These are phyloP conservation scores for Vidua chalybeata DNA, from an alignment of 2,113 vertebrate genomes.

Conservation along the genomic window DNA sequence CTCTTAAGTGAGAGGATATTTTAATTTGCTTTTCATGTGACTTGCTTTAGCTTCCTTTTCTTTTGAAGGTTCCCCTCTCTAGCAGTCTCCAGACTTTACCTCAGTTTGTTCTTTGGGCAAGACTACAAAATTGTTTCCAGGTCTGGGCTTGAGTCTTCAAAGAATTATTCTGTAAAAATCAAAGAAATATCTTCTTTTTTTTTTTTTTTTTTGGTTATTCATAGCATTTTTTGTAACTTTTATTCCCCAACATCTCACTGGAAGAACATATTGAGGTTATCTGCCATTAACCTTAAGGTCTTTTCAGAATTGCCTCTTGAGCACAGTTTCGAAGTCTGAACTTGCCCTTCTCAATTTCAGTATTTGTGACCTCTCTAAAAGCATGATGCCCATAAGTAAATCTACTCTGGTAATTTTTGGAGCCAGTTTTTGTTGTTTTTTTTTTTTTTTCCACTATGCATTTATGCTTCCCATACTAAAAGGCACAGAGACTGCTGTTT, in stretches of 20 bases:
- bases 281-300: not conserved
- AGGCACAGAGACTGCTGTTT: not conserved
- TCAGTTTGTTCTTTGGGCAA: not conserved
- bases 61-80: not conserved
- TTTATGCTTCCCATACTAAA: not conserved
- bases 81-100: not conserved
- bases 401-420: not conserved
- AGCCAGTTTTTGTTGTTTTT: not conserved
- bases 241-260: not conserved
- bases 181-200: not conserved
- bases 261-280: not conserved
- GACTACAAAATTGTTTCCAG: not conserved
- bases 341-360: not conserved
- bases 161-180: not conserved
- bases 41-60: not conserved
- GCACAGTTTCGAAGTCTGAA: not conserved
- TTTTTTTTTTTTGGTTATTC: not conserved
- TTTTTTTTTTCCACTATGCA: not conserved
- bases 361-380: not conserved
- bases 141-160: not conserved
- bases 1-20: not conserved
- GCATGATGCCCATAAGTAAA: not conserved
- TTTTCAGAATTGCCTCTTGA: not conserved
- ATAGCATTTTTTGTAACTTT: not conserved
- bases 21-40: not conserved